phyloP scores from a whole-genome alignment of 92 coral and sea anemone genomes.

The Palythoa caribaeorum region DNA sequence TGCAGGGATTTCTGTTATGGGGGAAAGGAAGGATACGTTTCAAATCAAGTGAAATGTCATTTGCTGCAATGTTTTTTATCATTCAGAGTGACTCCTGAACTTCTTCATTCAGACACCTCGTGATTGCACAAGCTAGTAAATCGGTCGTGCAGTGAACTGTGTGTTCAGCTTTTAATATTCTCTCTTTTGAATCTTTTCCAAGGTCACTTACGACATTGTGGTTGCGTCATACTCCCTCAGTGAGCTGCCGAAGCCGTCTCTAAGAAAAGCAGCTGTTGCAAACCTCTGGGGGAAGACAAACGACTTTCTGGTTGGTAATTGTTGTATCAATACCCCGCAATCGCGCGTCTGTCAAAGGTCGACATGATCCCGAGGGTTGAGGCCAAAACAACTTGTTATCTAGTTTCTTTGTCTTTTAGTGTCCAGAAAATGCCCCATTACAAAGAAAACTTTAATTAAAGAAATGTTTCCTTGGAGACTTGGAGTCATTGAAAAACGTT shows the following conservation, averaged over 20 bases:
- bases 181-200: neutral
- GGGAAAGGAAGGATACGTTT: too few relatives aligned
- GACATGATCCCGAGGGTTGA: neutral
- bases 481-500: neutral
- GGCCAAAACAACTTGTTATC: too few relatives aligned
- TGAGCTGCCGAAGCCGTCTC: slow-evolving; percentile 84
- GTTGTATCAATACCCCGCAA: too few relatives aligned
- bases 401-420: too few relatives aligned
- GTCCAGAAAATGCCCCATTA: neutral
- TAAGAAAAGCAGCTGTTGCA: slow-evolving; percentile 79
- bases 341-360: neutral
- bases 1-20: too few relatives aligned
- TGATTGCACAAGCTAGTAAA: neutral
- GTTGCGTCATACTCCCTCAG: slow-evolving; percentile 84
- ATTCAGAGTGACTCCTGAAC: too few relatives aligned
- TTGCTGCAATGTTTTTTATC: too few relatives aligned
- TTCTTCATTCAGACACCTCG: neutral
- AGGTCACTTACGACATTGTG: slow-evolving; percentile 92
- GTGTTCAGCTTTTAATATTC: neutral
- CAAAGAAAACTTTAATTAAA: neutral
- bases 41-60: too few relatives aligned
- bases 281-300: slow-evolving; percentile 97
- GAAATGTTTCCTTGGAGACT: neutral
- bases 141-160: neutral
- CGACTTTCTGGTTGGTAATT: slow-evolving; percentile 80